phyloP scores from a whole-genome alignment of 2,888 invertebrate genomes.

The Cordilura impudica region DNA sequence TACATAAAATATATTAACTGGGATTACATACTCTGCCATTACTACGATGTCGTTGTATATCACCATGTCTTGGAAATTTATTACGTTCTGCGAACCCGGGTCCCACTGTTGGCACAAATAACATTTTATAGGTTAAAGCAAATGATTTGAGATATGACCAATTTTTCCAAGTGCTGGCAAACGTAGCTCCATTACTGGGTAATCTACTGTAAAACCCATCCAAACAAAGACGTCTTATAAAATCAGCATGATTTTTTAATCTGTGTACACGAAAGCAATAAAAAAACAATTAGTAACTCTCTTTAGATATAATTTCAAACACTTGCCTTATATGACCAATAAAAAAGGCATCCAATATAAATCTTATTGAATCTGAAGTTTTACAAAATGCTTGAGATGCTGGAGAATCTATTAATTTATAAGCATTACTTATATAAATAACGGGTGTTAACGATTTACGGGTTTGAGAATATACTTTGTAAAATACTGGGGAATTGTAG shows the following conservation, averaged over 20 bases:
- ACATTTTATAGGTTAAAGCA: slow-evolving; percentile 80
- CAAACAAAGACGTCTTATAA: slow-evolving; percentile 79
- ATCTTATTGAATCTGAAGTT: slow-evolving; percentile 75
- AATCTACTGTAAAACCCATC: slow-evolving; percentile 84
- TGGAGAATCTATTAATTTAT: slow-evolving; percentile 78
- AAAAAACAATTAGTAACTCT: background rate
- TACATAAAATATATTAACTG: background rate
- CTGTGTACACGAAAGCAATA: slow-evolving; percentile 66
- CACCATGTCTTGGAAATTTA: slow-evolving; percentile 77
- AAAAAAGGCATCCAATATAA: slow-evolving; percentile 81
- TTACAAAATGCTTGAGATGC: slow-evolving; percentile 70
- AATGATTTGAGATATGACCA: slow-evolving; percentile 80
- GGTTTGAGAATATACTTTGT: slow-evolving; percentile 74
- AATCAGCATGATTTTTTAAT: slow-evolving; percentile 78
- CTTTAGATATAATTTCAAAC: background rate
- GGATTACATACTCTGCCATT: slow-evolving; percentile 74
- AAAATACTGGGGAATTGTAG: slow-evolving; percentile 71
- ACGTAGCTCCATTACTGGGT: slow-evolving; percentile 83
- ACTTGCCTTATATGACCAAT: slow-evolving; percentile 79
- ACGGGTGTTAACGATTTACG: slow-evolving; percentile 78
- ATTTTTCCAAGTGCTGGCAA: slow-evolving; percentile 82
- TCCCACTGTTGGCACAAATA: slow-evolving; percentile 84
- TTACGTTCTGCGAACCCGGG: slow-evolving; percentile 85
- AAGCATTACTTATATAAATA: slow-evolving; percentile 83
- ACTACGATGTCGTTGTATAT: slow-evolving; percentile 76